Evolutionary conservation across 1,140 invertebrate species (phyloP), one percentile per base, ranked within the genome.

Genomic region (Papilio aristodemus): DNA sequence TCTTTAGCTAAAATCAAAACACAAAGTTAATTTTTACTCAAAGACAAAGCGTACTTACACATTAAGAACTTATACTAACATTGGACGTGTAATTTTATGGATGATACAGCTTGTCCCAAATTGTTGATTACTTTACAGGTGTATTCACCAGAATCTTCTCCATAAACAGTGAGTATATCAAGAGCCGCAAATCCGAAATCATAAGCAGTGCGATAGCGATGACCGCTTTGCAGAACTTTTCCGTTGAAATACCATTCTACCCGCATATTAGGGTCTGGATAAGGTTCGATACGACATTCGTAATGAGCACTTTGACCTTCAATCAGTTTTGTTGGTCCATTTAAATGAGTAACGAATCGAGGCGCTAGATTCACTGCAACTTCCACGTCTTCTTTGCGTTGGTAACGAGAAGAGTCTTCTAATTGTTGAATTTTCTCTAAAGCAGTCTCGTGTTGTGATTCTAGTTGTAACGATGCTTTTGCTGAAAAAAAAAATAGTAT

Each of bases 171-270:
- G 17, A 98, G 92, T 36, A 99, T 96, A 86, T 99, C 98, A 46
- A 99, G 91, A 72, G 97, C 95, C 46, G 98, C 97, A 90, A 98
- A 98, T 37, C 98, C 98, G 92, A 99, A 99, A 86, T 99, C 98
- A 83, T 97, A 97, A 8, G 96, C 95, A 63, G 97, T 98, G 76
- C 97, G 95, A 92, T 97, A 98, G 73, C 97, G 94, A 86, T 98
- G 96, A 59, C 97, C 97, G 69, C 96, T 97, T 80, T 95, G 95
- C n/a, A 99, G 87, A 41, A 97, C 96, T 87, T 97, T 95, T 59
- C 97, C 97, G 86, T 99, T 98, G 79, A 97, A 95, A 88, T 96
- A 97, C 98, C 98, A 99, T 90, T 98, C 97, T 0, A 99, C 96
- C 74, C 96, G 95, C 83, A 99, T 95, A 64, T 95, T 96, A 1